These are phyloP conservation scores for Lumbricus terrestris DNA, from an alignment of 2,888 invertebrate species.

Conservation along the genomic window DNA sequence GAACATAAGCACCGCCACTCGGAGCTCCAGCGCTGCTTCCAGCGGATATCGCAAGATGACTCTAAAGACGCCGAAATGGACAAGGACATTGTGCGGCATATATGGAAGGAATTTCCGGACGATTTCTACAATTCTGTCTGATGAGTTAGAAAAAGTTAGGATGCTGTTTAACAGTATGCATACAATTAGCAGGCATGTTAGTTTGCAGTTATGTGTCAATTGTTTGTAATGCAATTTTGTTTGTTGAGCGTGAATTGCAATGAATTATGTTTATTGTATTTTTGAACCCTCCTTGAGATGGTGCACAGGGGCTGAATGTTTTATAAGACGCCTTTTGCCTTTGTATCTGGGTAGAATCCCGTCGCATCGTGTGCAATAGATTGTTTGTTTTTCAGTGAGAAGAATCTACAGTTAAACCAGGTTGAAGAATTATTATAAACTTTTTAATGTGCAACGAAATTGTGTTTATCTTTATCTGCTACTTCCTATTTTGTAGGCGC, in stretches of 20 bases:
- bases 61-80: conserved; percentile 36
- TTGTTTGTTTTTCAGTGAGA: neutral
- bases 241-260: neutral
- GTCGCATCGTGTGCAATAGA: neutral
- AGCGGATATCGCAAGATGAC: conserved; percentile 30
- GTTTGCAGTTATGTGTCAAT: neutral
- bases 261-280: neutral
- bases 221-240: neutral
- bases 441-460: neutral
- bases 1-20: conserved; percentile 40
- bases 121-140: conserved; percentile 15
- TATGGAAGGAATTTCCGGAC: conserved; percentile 36
- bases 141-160: neutral
- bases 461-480: neutral
- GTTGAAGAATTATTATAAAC: neutral
- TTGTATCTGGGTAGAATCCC: neutral
- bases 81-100: conserved; percentile 35
- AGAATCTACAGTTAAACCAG: neutral
- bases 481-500: neutral
- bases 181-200: neutral
- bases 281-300: neutral
- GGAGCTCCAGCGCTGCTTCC: conserved; percentile 35
- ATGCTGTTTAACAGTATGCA: too few species aligned
- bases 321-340: neutral
- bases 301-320: neutral